Evolutionary conservation across 2,797 vertebrate genomes (phyloP), one percentile per base, ranked within the genome.

Genomic region (Xenopus petersii): DNA sequence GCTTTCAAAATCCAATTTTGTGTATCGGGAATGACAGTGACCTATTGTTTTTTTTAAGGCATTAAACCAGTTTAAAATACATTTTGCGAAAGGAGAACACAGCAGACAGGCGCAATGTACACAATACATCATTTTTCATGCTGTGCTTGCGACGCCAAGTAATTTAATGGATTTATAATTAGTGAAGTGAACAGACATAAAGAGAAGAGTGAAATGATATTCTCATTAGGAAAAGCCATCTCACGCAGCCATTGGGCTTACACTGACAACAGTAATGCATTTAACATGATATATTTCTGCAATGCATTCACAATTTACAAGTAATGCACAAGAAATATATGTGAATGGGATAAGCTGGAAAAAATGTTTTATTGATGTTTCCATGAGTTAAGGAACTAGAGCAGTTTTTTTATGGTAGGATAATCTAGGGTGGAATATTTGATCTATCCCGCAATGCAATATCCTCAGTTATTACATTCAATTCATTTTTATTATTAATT

Each of bases 151-250:
- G 54, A 79, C 26, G 76, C 71, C 76, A 79, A 74, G 76, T 79
- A 59, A 79, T 79, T 74, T 79, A 79, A 79, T 79, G 66, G 71
- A 74, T 79, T 79, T 74, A 74, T 79, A 79, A 79, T 79, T 79
- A 79, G 76, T 70, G 61, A 65, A 79, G 66, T 79, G 71, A 74
- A 74, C 63, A 79, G 76, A 69, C 66, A 79, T 74, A 78, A 78
- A 74, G 61, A 69, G 71, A 74, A 70, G 59, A 70, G 76, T 74
- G 62, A 61, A 79, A 74, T 79, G 71, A 79, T 79, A 74, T 79
- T 79, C 71, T 79, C 76, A 79, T 79, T 79, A 79, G 76, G 67
- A 74, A 49, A 74, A 74, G 66, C 71, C 76, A 79, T 79, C 71
- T 64, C 69, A 56, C 61, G 56, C 61, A 79, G 71, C 59, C 46